Base-by-base conservation (phyloP, 2,113 vertebrate genomes). In the Ifrita kowaldi region DNA sequence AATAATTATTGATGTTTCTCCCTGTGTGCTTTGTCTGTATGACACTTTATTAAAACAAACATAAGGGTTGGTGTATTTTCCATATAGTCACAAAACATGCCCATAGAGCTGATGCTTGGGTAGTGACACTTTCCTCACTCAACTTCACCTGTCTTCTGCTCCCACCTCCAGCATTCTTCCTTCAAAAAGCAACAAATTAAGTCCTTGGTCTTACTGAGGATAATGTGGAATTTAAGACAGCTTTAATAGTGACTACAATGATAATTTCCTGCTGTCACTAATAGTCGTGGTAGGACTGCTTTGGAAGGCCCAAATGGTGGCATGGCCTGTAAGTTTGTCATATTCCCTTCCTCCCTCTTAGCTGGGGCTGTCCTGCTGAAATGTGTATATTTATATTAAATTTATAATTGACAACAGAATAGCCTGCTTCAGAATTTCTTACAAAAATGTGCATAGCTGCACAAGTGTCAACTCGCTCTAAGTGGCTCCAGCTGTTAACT, bases 41-140 rank as follows among this genome's bases (percentile, higher is more conserved):
- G 39, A 55, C 49, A 21, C 65, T 75, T 93, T 89, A 86, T 81
- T 96, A n/a, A 84, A 95, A 33, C 50, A 88, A 73, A n/a, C 47
- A 4, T 30, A 41, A 79, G 30, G 44, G 18, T 23, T 33, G 32
- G 10, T 67, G 28, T 41, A 11, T 78, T 93, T 77, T 87, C 91
- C 41, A 55, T 3, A 17, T 7, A 53, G 53, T 49, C 26, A 27
- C 24, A 55, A 41, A 95, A 84, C 7, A 47, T 37, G 2, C 46
- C n/a, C 26, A 8, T 53, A 65, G 73, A 85, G 53, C 13, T n/a
- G 42, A 3, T 41, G 44, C 28, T 60, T 18, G 53, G 21, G 17
- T 24, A 5, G 24, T 50, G 49, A 26, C 8, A 21, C 5, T 86
- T 37, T 24, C 18, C 83, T 90, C 33, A 3, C 6, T 37, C 4